phyloP scores from a whole-genome alignment of 2,797 vertebrate genomes.

The Champsocephalus esox region DNA sequence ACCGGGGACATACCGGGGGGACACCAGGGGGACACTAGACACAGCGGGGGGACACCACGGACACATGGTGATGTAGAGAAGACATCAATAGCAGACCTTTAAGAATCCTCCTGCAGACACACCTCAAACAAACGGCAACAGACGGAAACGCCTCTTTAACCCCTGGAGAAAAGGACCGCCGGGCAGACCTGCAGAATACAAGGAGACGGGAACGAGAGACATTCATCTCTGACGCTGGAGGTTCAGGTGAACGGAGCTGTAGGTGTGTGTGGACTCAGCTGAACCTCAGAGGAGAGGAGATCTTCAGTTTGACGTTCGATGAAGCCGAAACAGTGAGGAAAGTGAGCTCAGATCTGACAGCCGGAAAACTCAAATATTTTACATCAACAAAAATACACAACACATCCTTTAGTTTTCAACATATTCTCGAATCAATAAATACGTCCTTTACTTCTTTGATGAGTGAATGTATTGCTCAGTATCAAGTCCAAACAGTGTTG shows the following conservation, averaged over 20 bases:
- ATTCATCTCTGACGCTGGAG: slow-evolving; percentile 14
- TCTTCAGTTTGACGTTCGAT: neutral
- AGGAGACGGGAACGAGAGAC: slow-evolving; percentile 10
- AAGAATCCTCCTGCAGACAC: too few species aligned
- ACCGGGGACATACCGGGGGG: too few species aligned
- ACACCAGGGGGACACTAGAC: too few species aligned
- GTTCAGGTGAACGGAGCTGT: slow-evolving; percentile 1
- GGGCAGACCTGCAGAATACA: neutral
- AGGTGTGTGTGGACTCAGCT: slow-evolving; percentile 7
- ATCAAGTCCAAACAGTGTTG: neutral
- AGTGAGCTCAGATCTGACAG: neutral
- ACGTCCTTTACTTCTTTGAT: too few species aligned
- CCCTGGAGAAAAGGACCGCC: neutral
- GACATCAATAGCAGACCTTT: too few species aligned
- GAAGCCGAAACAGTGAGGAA: neutral
- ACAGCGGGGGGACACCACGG: too few species aligned
- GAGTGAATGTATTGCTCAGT: too few species aligned
- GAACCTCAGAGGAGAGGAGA: neutral
- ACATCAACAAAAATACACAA: neutral
- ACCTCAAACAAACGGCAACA: neutral
- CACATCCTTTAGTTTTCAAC: too few species aligned
- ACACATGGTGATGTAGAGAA: too few species aligned
- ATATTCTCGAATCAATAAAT: too few species aligned
- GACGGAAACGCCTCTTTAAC: neutral
- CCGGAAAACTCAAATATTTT: neutral